Evolutionary conservation across 2,888 invertebrate species (phyloP), one percentile per base, ranked within the genome.

Genomic region (Ectemnius cavifrons): DNA sequence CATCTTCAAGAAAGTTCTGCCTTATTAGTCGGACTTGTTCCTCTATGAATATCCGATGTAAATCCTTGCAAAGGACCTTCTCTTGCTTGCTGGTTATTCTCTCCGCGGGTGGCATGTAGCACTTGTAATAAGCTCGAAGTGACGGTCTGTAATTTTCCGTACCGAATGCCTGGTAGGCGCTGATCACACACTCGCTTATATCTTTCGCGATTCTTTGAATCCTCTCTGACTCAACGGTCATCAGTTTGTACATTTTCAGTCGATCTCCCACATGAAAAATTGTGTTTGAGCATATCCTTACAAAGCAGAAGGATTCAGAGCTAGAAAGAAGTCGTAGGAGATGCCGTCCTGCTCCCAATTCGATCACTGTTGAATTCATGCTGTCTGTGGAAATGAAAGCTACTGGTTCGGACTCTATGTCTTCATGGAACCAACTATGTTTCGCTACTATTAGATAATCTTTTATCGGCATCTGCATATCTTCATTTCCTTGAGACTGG

Each of bases 291-390:
- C 82, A 75, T 5, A 87, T 70, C 0, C 77, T 73, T 0, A 79
- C 49, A 45, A 64, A 71, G 20, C 82, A 84, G 5, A 62, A 46
- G 4, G 49, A 69, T 8, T 81, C 75, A 0, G 78, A 79, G 27
- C 73, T 75, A 59, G 80, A 75, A 13, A 80, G 80, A 11, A 87
- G 63, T 18, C 77, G 79, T 18, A 85, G 67, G 18, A 87, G 69
- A 56, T 86, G 84, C 59, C 87, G 73, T 18, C 87, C 87, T n/a
- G 80, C 64, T 46, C 75, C 67, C 14, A 88, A 11, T 61, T 86
- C 80, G 56, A 87, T n/a, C n/a, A 85, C 76, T 2, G 69, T 79
- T 0, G 88, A 77, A 28, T 68, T 85, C 0, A 71, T 77, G 4
- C 86, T 84, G 13, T 67, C 59, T 0, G 82, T 82, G 6, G 11